These are phyloP conservation scores for Torymus texanus DNA, from an alignment of 2,888 invertebrate genomes.

Conservation along the genomic window DNA sequence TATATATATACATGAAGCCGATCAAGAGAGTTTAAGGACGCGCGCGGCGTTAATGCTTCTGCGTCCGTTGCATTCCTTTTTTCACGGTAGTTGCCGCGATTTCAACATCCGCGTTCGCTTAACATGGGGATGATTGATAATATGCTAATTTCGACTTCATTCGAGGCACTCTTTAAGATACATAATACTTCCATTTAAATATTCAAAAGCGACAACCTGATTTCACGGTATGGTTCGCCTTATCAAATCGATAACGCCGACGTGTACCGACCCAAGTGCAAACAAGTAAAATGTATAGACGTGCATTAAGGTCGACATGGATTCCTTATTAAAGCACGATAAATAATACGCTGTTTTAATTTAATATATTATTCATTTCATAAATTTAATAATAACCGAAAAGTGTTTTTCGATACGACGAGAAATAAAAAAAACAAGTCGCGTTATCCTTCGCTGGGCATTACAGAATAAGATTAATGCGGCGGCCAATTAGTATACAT, in stretches of 20 bases:
- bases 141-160: constrained; percentile 22
- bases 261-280: background rate
- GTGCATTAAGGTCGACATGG: background rate
- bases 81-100: constrained; percentile 21
- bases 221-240: background rate
- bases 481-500: background rate
- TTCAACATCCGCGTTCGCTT: constrained; percentile 40
- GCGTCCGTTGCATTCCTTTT: constrained; percentile 15
- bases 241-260: constrained; percentile 23
- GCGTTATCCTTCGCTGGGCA: background rate
- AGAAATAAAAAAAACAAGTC: too few relatives aligned
- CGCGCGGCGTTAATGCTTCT: background rate
- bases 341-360: background rate
- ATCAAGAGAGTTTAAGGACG: constrained; percentile 9
- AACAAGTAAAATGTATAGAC: constrained; percentile 1
- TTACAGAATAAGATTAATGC: background rate
- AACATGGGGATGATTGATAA: constrained; percentile 48
- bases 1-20: background rate
- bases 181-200: constrained; percentile 47
- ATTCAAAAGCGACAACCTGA: constrained; percentile 17
- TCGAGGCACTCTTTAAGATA: constrained; percentile 40
- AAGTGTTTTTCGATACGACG: too few relatives aligned
- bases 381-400: too few relatives aligned
- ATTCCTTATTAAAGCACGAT: background rate
- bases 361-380: background rate